phyloP scores from a whole-genome alignment of 2,888 invertebrate species.

The Tortricodes alternella region DNA sequence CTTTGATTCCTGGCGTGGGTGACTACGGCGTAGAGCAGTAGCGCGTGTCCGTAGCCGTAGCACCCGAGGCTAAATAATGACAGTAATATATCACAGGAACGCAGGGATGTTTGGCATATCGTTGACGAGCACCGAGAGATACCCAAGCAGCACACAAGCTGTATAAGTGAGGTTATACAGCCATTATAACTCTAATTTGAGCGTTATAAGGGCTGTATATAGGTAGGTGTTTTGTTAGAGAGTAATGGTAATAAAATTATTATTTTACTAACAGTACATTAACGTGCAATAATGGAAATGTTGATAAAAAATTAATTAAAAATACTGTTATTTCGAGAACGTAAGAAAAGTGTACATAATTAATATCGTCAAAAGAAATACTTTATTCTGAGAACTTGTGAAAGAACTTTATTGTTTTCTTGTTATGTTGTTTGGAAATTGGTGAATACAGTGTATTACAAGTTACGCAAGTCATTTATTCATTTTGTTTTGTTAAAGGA shows the following conservation, averaged over 20 bases:
- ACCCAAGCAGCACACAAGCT: background rate
- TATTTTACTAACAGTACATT: too few relatives aligned
- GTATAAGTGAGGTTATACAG: too few relatives aligned
- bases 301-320: too few relatives aligned
- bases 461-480: background rate
- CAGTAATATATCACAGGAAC: slow-evolving; percentile 7
- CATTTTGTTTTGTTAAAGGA: background rate
- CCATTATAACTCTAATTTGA: too few relatives aligned
- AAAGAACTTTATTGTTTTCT: background rate
- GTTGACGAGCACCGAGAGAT: background rate
- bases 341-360: too few relatives aligned
- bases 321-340: too few relatives aligned
- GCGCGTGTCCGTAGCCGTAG: slow-evolving; percentile 36
- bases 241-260: too few relatives aligned
- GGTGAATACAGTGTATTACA: background rate
- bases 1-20: slow-evolving; percentile 3
- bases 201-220: too few relatives aligned
- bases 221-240: background rate
- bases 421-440: background rate
- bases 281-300: too few relatives aligned
- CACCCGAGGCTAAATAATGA: slow-evolving; percentile 4
- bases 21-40: slow-evolving; percentile 48
- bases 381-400: background rate
- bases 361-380: too few relatives aligned
- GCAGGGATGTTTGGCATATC: background rate